Conservation (phyloP, 37 sponge, comb jelly and placozoan species). For the Cliona cf. orientalis region DNA sequence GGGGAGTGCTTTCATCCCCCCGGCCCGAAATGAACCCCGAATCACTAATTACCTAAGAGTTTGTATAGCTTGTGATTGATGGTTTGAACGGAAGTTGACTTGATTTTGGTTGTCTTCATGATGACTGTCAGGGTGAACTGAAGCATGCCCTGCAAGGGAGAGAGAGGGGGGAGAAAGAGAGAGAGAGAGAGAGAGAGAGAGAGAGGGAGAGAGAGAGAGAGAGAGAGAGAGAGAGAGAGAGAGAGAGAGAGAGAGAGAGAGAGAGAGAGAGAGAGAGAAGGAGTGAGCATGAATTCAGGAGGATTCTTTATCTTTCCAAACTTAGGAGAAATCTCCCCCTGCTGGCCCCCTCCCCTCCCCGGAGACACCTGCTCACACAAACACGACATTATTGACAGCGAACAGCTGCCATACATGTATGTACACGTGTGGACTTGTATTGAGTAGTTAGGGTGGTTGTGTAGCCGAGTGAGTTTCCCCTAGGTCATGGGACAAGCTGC, state of each 20-base stretch:
- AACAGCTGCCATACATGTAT: too few relatives aligned
- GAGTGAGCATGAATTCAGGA: background rate
- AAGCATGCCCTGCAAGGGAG: conserved; percentile 16
- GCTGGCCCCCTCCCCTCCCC: too few relatives aligned
- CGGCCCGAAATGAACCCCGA: too few relatives aligned
- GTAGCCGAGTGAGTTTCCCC: too few relatives aligned
- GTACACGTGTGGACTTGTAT: too few relatives aligned
- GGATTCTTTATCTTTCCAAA: too few relatives aligned
- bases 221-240: background rate
- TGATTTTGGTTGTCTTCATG: conserved; percentile 18
- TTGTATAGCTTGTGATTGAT: conserved; percentile 37
- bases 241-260: background rate
- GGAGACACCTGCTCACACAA: too few relatives aligned
- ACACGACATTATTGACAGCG: too few relatives aligned
- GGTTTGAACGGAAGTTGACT: background rate
- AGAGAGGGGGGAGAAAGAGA: conserved; percentile 6
- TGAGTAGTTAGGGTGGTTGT: too few relatives aligned
- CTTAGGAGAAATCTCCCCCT: too few relatives aligned
- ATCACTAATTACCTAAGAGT: conserved; percentile 19
- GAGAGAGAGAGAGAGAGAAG: conserved; percentile 4
- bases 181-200: conserved; percentile 23
- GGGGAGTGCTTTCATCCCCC: too few relatives aligned
- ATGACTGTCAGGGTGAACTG: conserved; percentile 36
- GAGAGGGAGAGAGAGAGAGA: background rate
- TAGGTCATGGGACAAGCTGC: too few relatives aligned